Conservation (phyloP, 2,113 vertebrate species). For the Bos javanicus region DNA sequence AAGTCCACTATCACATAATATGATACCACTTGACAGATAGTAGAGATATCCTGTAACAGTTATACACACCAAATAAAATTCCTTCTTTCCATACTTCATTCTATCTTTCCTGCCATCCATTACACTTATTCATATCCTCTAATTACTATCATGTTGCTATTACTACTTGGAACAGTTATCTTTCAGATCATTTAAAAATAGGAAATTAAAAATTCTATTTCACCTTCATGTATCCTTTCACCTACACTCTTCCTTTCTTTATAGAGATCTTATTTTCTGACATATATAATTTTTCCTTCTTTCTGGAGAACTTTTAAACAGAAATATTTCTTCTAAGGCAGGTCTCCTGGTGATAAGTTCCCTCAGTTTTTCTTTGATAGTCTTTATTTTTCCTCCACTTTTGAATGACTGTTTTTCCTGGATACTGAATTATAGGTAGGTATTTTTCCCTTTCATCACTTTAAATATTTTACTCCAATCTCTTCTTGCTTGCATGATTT, state of each 20-base stretch:
- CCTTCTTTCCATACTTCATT: background rate
- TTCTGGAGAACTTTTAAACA: background rate
- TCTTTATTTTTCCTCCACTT: slow-evolving; percentile 11
- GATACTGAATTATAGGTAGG: background rate
- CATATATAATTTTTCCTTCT: background rate
- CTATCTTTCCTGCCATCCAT: background rate
- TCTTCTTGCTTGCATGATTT: background rate
- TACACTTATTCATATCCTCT: background rate
- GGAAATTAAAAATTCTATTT: slow-evolving; percentile 17
- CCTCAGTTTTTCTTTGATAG: background rate
- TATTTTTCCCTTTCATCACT: background rate
- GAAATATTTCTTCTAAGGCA: background rate
- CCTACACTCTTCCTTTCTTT: background rate
- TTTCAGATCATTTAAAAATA: background rate
- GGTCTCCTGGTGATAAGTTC: background rate
- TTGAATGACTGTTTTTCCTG: background rate
- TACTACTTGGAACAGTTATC: slow-evolving; percentile 8
- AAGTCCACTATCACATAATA: background rate
- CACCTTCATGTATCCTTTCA: background rate
- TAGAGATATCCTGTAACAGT: background rate
- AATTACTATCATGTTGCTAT: background rate
- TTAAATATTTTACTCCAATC: background rate
- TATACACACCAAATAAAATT: background rate
- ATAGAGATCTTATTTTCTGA: slow-evolving; percentile 2
- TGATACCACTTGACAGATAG: background rate